Evolutionary conservation across 2,797 vertebrate species (phyloP), one percentile per base, ranked within the genome.

Genomic region (Helarctos malayanus): DNA sequence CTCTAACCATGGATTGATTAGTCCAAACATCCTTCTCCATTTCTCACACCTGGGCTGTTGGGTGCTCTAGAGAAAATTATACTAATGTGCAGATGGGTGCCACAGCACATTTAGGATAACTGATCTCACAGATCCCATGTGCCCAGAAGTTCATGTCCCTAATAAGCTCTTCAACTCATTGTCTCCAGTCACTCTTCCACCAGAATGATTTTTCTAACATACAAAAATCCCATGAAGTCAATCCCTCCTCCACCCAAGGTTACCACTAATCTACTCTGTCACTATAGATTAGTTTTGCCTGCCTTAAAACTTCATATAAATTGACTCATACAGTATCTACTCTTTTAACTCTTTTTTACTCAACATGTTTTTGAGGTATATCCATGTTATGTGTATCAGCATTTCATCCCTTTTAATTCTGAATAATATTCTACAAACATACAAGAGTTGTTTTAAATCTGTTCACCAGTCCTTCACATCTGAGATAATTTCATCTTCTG

Each of bases 81-180:
- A 35, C 61, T 87, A 57, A 92, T 23, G 7, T 59, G 89, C 90
- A 92, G 41, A 68, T 92, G 95, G 65, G n/a, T 89, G 85, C 63
- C 90, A 92, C 71, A 88, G 59, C 29, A 73, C 63, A 92, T 92
- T 95, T 84, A 73, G 16, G 79, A 65, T 89, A 89, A 92, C 79
- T 85, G 71, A 78, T 89, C 56, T 92, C 85, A 95, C 56, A 83
- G 5, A 29, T 89, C 63, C 63, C 84, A 57, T 21, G 56, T 61
- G 61, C 71, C 71, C 89, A 25, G 89, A 89, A 89, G 56, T 92
- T 79, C 38, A 16, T 10, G 47, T 57, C 19, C n/a, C 71, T 95
- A 89, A 80, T 84, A n/a, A 91, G 56, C n/a, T 41, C 54, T 49
- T 89, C 63, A 80, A 63, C 71, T 89, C 56, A 61, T 21, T 57